Percentiles rank a stretch among this genome's conserved stretches.
Conservation (phyloP, 1,140 invertebrate genomes). For the Phthorimaea operculella region DNA sequence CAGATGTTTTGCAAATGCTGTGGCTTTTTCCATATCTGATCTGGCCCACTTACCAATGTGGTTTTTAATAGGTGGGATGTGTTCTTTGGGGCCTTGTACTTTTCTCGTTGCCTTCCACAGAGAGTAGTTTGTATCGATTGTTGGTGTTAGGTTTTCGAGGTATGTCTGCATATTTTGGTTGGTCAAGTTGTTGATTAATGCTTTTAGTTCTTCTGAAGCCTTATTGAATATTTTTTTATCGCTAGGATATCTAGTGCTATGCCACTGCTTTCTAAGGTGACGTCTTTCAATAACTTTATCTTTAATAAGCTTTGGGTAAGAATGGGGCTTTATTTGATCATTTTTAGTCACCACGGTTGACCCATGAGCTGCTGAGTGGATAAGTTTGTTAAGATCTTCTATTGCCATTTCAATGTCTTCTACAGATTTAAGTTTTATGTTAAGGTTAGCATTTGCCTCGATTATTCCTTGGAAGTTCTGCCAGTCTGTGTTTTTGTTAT, state of each 20-base stretch:
- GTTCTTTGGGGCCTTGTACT: no score
- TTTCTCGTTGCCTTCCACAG: neutral
- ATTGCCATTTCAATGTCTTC: neutral
- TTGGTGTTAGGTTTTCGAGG: neutral
- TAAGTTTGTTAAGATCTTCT: neutral
- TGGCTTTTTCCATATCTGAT: no score
- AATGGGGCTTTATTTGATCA: neutral
- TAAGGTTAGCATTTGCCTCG: neutral
- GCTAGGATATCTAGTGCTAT: neutral
- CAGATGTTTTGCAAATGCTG: slow-evolving; percentile 10
- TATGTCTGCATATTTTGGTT: neutral
- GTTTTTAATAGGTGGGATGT: no score
- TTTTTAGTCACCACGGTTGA: neutral
- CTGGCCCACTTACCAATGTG: no score
- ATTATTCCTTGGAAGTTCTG: neutral
- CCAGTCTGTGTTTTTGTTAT: neutral
- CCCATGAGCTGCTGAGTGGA: neutral
- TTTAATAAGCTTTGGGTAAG: neutral
- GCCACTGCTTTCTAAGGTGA: neutral
- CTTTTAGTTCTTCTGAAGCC: neutral
- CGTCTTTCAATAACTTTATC: neutral
- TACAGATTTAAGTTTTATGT: neutral
- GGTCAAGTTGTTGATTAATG: neutral
- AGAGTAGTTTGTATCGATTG: neutral
- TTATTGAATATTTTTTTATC: no score